Base-by-base conservation (phyloP, 1,140 invertebrate genomes). In the Varroa destructor region DNA sequence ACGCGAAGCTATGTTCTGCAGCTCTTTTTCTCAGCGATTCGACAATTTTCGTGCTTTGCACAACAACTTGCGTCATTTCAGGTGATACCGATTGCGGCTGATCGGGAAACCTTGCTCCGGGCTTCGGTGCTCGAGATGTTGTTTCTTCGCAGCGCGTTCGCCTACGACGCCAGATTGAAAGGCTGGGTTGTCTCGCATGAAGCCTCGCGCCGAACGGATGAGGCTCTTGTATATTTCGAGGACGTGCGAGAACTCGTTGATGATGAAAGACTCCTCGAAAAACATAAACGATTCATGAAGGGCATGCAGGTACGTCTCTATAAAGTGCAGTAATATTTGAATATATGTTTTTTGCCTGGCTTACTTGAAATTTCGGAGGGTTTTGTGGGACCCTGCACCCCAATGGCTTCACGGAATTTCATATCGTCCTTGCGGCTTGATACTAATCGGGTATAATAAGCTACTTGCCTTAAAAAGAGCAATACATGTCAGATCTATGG, bases 41-140 rank as follows among this genome's bases (percentile, higher is more conserved):
- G 77, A 43, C 73, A 79, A 43, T 77, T 80, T 43, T 77, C 79
- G 0, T 75, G 76, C 43, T 80, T 79, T 71, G 75, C 76, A 3
- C 75, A 76, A 55, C 67, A 74, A n/a, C 43, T 81, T 8, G 75
- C 76, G 0, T 75, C 79, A 0, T 84, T 83, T 75, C 78, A 78
- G 57, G 76, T 76, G 6, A 76, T 84, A 8, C 77, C 77, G 8
- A 67, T 67, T 37, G 76, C 79, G 71, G 74, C 74, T 1, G 82
- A 83, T 74, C 81, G 83, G 76, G 80, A 80, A 71, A 78, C 78
- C n/a, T 75, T 84, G 14, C 75, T 84, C 51, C 78, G 82, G 71
- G 80, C 79, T 43, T 80, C 81, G 55, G 80, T 82, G 70, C 79
- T 84, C 64, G 83, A 84, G 75, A 76, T 84, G 77, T 80, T 82